Base-by-base conservation (phyloP, 2,797 vertebrate species). In the Holocentrus rufus region DNA sequence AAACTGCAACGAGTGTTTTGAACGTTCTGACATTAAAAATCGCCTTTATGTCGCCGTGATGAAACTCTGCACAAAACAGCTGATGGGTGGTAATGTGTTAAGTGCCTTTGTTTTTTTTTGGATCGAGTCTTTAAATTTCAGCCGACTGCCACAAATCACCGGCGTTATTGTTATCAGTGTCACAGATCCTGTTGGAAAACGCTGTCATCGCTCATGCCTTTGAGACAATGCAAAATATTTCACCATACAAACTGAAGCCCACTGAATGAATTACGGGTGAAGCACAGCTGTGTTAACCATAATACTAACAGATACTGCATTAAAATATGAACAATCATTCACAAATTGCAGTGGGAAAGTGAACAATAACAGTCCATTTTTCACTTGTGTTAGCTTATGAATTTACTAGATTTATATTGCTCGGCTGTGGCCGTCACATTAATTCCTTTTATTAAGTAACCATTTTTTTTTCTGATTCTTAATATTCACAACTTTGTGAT, bases 401-500 rank as follows among this genome's bases (percentile, higher is more conserved):
- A 61, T 39, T 53, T 3, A 44, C 23, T 14, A 17, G 9, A 25
- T 56, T 3, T 50, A 14, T 65, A 42, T 72, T 56, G 34, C 59
- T 72, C 57, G 50, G 20, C 42, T 56, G 72, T 77, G 60, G 36
- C 60, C 1, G 22, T 70, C 66, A 77, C 39, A 86, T 83, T 44
- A 54, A 83, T 60, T 65, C 25, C 3, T 79, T 81, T 77, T 56
- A 85, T 83, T 83, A 69, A 75, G 56, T 82, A 74, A 76, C 17
- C 39, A 60, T 71, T 62, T 36, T 67, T 36, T 67, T 61, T 80
- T 79, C 25, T 8, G 15, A 81, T 84, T 83, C 80, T 73, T 64
- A 79, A 83, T 85, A 82, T 89, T 79, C 55, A 70, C 61, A 75
- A 82, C 76, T 85, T 84, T 77, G 74, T 85, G 72, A 74, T 86